A percentile compares a stretch with the other conserved stretches of the same genome.
Conservation (phyloP, 2,888 invertebrate species). For the Baronia brevicornis region DNA sequence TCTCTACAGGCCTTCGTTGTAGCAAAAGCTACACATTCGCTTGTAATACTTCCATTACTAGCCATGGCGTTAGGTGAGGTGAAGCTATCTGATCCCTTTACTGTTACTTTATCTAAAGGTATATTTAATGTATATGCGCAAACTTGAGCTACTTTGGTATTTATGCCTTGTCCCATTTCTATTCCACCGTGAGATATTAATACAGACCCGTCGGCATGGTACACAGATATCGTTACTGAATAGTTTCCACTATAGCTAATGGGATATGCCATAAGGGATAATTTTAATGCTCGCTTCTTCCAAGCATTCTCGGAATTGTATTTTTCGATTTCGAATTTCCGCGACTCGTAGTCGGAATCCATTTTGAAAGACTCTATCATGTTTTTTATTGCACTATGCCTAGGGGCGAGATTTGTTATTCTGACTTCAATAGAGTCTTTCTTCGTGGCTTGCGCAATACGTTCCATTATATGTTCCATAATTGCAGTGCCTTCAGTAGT, state of each 20-base stretch:
- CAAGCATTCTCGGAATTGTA: slow-evolving; percentile 82
- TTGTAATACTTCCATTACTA: slow-evolving; percentile 83
- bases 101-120: slow-evolving; percentile 72
- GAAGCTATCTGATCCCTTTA: slow-evolving; percentile 80
- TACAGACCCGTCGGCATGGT: slow-evolving; percentile 80
- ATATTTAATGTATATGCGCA: slow-evolving; percentile 81
- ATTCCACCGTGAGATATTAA: slow-evolving; percentile 80
- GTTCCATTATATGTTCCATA: slow-evolving; percentile 80
- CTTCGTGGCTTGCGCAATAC: slow-evolving; percentile 71
- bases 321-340: slow-evolving; percentile 62
- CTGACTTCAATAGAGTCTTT: slow-evolving; percentile 77
- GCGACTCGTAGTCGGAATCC: slow-evolving; percentile 71
- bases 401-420: slow-evolving; percentile 61
- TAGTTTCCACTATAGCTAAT: slow-evolving; percentile 69
- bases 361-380: slow-evolving; percentile 75
- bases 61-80: slow-evolving; percentile 79
- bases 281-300: slow-evolving; percentile 80
- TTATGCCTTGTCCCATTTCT: slow-evolving; percentile 87
- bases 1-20: slow-evolving; percentile 70
- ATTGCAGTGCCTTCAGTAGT: slow-evolving; percentile 76
- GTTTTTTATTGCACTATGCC: slow-evolving; percentile 44
- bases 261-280: slow-evolving; percentile 80
- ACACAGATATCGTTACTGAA: slow-evolving; percentile 78
- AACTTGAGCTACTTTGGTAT: slow-evolving; percentile 80
- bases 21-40: slow-evolving; percentile 80